A percentile compares a stretch with the other conserved stretches of the same genome.
Evolutionary conservation across 2,797 vertebrate genomes (phyloP).

Genomic region (Tarsius wallacei): DNA sequence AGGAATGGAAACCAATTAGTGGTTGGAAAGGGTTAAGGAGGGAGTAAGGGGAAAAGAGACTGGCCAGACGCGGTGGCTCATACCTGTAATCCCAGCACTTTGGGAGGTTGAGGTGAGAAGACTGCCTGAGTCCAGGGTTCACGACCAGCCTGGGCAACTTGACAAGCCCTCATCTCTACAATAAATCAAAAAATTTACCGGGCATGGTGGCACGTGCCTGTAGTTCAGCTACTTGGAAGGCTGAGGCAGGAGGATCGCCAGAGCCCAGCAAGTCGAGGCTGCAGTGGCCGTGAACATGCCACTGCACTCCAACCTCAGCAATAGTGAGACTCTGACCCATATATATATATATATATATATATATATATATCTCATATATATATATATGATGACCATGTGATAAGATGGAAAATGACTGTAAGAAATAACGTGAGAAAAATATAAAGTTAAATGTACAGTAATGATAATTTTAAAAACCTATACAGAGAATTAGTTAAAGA

Average conservation of each 20-base stretch:
- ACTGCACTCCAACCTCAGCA: neutral
- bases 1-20: too few relatives aligned
- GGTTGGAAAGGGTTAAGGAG: too few relatives aligned
- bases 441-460: neutral
- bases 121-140: neutral
- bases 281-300: neutral
- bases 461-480: neutral
- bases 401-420: neutral
- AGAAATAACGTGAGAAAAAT: slow-evolving; percentile 36
- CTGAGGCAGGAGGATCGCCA: neutral
- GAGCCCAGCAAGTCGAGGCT: neutral
- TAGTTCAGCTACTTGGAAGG: neutral
- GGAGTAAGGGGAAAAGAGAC: too few relatives aligned
- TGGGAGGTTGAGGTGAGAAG: neutral
- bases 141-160: neutral
- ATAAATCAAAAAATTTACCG: neutral
- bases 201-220: neutral
- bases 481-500: neutral
- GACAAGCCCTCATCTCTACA: neutral
- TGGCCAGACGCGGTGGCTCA: neutral
- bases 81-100: neutral
- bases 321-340: neutral
- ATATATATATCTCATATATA: neutral
- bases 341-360: neutral
- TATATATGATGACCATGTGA: neutral